phyloP scores from a whole-genome alignment of 2,888 invertebrate species.

The Cheilosia impressa region DNA sequence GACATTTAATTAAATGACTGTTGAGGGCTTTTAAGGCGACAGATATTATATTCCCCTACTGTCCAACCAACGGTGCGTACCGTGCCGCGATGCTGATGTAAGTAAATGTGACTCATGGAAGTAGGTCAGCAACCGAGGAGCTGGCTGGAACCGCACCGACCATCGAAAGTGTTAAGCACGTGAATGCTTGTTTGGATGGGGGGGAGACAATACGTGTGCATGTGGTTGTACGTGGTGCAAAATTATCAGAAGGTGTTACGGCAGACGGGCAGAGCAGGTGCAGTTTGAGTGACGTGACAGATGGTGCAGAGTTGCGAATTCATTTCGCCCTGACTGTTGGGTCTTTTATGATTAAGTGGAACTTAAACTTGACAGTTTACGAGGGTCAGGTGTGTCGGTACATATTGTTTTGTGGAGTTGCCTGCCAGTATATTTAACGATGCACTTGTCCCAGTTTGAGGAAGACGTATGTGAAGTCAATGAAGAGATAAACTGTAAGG shows the following conservation, averaged over 20 bases:
- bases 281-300: conserved; percentile 53
- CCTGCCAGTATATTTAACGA: conserved; percentile 28
- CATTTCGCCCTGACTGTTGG: conserved; percentile 4
- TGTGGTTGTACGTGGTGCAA: conserved; percentile 25
- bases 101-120: conserved; percentile 51
- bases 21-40: conserved; percentile 43
- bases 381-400: conserved; percentile 58
- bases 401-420: conserved; percentile 18
- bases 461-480: conserved; percentile 10
- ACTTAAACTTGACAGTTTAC: conserved; percentile 71
- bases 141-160: not conserved
- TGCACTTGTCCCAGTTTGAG: conserved; percentile 63
- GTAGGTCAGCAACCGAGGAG: conserved; percentile 46
- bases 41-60: conserved; percentile 36
- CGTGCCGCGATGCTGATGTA: conserved; percentile 37
- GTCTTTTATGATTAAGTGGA: conserved; percentile 52
- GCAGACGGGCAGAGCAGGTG: conserved; percentile 24
- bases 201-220: not conserved
- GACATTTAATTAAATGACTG: conserved; percentile 67
- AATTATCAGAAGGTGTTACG: conserved; percentile 53
- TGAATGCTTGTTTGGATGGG: not conserved
- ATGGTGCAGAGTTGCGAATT: conserved; percentile 19
- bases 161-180: conserved; percentile 3
- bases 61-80: not conserved
- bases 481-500: conserved; percentile 7